Percentiles rank a stretch among this genome's conserved stretches.
phyloP scores from a whole-genome alignment of 2,113 vertebrate species.

The Varanus komodoensis region DNA sequence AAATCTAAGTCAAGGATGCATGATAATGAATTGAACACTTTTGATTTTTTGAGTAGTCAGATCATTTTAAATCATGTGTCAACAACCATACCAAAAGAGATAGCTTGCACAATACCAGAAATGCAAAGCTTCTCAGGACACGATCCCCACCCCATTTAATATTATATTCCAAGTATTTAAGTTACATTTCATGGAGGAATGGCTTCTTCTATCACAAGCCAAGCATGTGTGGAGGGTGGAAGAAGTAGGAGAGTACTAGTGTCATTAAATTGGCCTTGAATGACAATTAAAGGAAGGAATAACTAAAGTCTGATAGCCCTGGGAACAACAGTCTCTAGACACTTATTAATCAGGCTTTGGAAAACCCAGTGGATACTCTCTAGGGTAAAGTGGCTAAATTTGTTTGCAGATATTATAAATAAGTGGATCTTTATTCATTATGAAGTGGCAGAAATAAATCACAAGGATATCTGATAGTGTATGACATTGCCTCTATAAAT shows the following conservation, averaged over 20 bases:
- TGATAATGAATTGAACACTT: slow-evolving; percentile 86
- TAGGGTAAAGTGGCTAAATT: slow-evolving; percentile 67
- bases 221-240: slow-evolving; percentile 10
- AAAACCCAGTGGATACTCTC: slow-evolving; percentile 65
- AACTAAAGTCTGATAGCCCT: slow-evolving; percentile 61
- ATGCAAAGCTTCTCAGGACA: slow-evolving; percentile 29
- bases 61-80: slow-evolving; percentile 69
- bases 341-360: slow-evolving; percentile 71
- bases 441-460: slow-evolving; percentile 54
- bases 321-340: slow-evolving; percentile 64
- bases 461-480: slow-evolving; percentile 44
- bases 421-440: slow-evolving; percentile 64
- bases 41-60: slow-evolving; percentile 77
- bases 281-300: slow-evolving; percentile 61
- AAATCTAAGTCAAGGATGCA: slow-evolving; percentile 80
- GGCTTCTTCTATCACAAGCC: not conserved
- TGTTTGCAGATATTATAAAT: slow-evolving; percentile 71
- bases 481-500: slow-evolving; percentile 37
- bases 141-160: slow-evolving; percentile 21
- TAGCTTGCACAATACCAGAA: slow-evolving; percentile 23
- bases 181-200: slow-evolving; percentile 1
- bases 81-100: slow-evolving; percentile 67
- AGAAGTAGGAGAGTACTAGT: slow-evolving; percentile 23
- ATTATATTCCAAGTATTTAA: not conserved
- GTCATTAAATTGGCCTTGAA: slow-evolving; percentile 62